These are phyloP conservation scores for Aphelocoma coerulescens DNA, from an alignment of 2,113 vertebrate species.

Conservation along the genomic window DNA sequence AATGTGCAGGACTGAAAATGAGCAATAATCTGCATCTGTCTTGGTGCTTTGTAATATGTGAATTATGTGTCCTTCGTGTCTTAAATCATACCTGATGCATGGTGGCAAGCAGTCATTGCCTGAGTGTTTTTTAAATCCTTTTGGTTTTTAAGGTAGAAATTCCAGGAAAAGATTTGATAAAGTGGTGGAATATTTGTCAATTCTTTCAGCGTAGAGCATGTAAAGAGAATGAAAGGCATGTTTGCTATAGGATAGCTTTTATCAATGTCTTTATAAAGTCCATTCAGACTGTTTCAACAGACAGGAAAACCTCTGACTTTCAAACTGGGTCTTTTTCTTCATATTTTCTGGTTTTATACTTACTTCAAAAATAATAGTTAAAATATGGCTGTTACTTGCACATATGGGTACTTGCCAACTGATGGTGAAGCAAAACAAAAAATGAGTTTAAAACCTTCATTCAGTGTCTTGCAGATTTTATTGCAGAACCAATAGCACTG, in stretches of 20 bases:
- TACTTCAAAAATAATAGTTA: neutral
- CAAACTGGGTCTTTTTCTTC: neutral
- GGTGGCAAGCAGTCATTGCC: neutral
- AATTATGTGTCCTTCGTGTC: neutral
- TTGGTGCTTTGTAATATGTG: neutral
- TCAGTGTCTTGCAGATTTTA: neutral
- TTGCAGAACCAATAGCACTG: neutral
- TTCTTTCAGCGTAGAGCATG: neutral
- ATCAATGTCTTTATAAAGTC: neutral
- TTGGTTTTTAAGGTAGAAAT: neutral
- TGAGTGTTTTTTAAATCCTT: neutral
- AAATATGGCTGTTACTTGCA: neutral
- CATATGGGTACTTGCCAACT: neutral
- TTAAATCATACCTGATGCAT: neutral
- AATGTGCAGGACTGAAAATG: neutral
- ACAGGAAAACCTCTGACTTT: neutral
- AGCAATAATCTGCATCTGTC: neutral
- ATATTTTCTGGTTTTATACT: neutral
- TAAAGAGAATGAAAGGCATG: neutral
- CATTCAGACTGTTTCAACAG: neutral
- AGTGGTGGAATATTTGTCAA: neutral
- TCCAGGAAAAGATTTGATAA: neutral
- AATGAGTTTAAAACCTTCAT: neutral
- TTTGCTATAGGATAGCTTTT: neutral
- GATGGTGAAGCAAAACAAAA: neutral